A percentile compares a stretch with the other conserved stretches of the same genome.
Conservation (phyloP, 2,797 vertebrate species). For the Schizopygopsis pylzovi region DNA sequence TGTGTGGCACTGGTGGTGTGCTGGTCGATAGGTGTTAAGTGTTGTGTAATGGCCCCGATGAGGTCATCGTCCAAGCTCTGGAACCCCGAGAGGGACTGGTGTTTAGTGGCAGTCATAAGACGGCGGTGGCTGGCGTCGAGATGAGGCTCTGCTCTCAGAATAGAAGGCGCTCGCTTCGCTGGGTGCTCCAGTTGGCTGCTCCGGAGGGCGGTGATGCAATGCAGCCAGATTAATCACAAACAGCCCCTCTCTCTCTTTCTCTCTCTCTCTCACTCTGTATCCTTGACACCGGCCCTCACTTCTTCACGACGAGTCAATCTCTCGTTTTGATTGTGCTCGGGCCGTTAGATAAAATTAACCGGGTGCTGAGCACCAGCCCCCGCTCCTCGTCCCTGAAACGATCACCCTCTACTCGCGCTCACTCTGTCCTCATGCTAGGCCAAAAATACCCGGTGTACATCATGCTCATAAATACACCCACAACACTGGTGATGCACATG, state of each 20-base stretch:
- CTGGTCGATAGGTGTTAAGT: slow-evolving; percentile 37
- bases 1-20: slow-evolving; percentile 3
- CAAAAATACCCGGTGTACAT: slow-evolving; percentile 61
- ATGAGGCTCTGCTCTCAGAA: slow-evolving; percentile 56
- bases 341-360: slow-evolving; percentile 54
- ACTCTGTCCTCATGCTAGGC: slow-evolving; percentile 49
- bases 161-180: slow-evolving; percentile 50
- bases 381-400: slow-evolving; percentile 50
- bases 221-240: slow-evolving; percentile 51
- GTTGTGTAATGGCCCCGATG: slow-evolving; percentile 49
- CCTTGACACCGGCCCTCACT: slow-evolving; percentile 24
- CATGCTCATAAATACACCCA: slow-evolving; percentile 60
- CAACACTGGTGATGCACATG: slow-evolving; percentile 54
- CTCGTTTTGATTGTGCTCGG: slow-evolving; percentile 47
- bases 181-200: slow-evolving; percentile 58
- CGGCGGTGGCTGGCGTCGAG: slow-evolving; percentile 47
- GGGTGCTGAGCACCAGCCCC: slow-evolving; percentile 15
- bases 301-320: slow-evolving; percentile 45
- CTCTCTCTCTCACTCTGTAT: slow-evolving; percentile 10
- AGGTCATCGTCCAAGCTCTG: slow-evolving; percentile 50
- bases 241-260: slow-evolving; percentile 31
- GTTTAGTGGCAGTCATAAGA: slow-evolving; percentile 62
- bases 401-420: slow-evolving; percentile 48
- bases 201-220: slow-evolving; percentile 56
- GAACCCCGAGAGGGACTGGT: slow-evolving; percentile 34